Conservation (phyloP, 2,113 vertebrate genomes). For the Eonycteris spelaea region DNA sequence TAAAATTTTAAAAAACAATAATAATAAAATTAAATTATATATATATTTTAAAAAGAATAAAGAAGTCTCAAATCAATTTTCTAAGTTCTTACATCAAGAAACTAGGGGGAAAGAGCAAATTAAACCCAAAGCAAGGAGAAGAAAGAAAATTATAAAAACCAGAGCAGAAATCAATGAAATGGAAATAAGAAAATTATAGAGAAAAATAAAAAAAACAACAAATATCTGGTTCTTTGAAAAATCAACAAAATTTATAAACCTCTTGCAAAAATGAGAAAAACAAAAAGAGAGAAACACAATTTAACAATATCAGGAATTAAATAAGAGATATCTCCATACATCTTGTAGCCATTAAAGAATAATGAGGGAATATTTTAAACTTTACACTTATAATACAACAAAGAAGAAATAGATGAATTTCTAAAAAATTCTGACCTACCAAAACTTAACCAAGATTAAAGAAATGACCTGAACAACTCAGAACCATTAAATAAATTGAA, state of each 20-base stretch:
- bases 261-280: neutral
- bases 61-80: neutral
- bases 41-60: neutral
- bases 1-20: too few relatives aligned
- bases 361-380: neutral
- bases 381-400: neutral
- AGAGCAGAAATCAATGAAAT: neutral
- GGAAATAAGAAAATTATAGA: neutral
- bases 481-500: neutral
- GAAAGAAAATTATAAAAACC: neutral
- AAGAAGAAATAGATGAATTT: neutral
- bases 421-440: neutral
- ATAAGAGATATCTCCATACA: too few relatives aligned
- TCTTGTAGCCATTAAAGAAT: neutral
- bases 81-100: neutral
- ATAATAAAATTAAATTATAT: too few relatives aligned
- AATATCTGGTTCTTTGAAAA: neutral
- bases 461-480: neutral
- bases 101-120: neutral
- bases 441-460: neutral
- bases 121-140: neutral
- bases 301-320: neutral
- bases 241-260: neutral
- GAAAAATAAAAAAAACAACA: neutral
- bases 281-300: neutral